Conservation (phyloP, 2,888 invertebrate genomes). For the Drosophila barbarae region DNA sequence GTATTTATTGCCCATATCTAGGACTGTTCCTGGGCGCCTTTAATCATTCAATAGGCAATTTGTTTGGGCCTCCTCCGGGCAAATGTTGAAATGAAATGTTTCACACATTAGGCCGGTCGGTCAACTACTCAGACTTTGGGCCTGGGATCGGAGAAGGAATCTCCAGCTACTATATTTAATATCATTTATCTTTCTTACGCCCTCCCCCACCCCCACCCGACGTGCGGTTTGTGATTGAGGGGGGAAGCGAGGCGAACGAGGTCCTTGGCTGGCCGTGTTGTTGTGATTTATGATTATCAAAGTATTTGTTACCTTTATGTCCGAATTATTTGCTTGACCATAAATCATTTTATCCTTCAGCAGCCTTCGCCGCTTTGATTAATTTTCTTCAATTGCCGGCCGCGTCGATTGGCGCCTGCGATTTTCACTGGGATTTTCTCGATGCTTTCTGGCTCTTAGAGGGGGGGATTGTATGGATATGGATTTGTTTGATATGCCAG, state of each 20-base stretch:
- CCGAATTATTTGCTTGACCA: conserved; percentile 69
- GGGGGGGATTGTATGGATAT: background rate
- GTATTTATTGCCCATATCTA: background rate
- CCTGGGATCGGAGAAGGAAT: background rate
- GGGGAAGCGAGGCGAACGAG: background rate
- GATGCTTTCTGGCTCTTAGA: background rate
- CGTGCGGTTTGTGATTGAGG: conserved; percentile 51
- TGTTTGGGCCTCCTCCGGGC: conserved; percentile 54
- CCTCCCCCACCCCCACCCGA: conserved; percentile 6
- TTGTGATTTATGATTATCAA: conserved; percentile 74
- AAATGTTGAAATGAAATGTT: conserved; percentile 62
- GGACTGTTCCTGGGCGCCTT: conserved; percentile 39
- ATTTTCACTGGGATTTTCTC: conserved; percentile 15
- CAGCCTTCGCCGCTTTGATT: conserved; percentile 62
- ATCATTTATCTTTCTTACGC: conserved; percentile 71
- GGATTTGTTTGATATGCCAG: conserved; percentile 48
- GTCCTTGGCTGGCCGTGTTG: conserved; percentile 24
- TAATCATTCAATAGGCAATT: conserved; percentile 76
- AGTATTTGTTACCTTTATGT: conserved; percentile 74
- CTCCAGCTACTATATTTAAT: conserved; percentile 64
- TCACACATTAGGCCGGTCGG: conserved; percentile 54
- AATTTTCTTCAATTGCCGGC: conserved; percentile 68
- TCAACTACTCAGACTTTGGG: conserved; percentile 27
- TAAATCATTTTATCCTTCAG: conserved; percentile 63
- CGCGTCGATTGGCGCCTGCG: conserved; percentile 66